These are phyloP conservation scores for Alces alces DNA, from an alignment of 2,113 vertebrate genomes.

Conservation along the genomic window DNA sequence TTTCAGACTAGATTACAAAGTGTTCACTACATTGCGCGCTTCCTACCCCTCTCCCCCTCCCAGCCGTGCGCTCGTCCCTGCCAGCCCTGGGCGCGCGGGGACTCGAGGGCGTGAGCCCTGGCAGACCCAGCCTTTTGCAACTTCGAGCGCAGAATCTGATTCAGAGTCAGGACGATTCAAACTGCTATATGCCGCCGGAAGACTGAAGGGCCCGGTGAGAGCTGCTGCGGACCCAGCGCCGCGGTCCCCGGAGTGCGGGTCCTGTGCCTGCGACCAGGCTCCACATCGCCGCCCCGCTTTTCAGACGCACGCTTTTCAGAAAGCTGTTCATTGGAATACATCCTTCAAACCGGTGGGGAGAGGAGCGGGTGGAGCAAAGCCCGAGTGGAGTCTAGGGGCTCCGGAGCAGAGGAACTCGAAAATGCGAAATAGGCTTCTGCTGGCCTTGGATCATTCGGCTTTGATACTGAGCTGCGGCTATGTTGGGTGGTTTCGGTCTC, in stretches of 20 bases:
- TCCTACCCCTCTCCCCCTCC: not conserved
- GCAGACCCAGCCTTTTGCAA: rapidly evolving
- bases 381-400: rapidly evolving
- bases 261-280: not conserved
- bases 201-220: rapidly evolving
- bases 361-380: not conserved
- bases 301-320: not conserved
- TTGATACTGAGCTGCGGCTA: not conserved
- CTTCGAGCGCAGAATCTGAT: too few species aligned
- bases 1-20: not conserved
- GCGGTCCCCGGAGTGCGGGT: rapidly evolving
- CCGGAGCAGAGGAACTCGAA: not conserved
- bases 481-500: not conserved
- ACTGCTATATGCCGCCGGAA: rapidly evolving
- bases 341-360: rapidly evolving
- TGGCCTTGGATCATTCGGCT: not conserved
- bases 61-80: rapidly evolving
- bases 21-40: not conserved
- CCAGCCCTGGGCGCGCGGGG: rapidly evolving
- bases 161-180: rapidly evolving
- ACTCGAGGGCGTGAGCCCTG: not conserved
- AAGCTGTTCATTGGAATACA: not conserved
- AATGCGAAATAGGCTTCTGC: not conserved
- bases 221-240: rapidly evolving
- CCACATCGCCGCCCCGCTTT: not conserved